phyloP scores from a whole-genome alignment of 2,888 invertebrate genomes.

The Synanthedon vespiformis region DNA sequence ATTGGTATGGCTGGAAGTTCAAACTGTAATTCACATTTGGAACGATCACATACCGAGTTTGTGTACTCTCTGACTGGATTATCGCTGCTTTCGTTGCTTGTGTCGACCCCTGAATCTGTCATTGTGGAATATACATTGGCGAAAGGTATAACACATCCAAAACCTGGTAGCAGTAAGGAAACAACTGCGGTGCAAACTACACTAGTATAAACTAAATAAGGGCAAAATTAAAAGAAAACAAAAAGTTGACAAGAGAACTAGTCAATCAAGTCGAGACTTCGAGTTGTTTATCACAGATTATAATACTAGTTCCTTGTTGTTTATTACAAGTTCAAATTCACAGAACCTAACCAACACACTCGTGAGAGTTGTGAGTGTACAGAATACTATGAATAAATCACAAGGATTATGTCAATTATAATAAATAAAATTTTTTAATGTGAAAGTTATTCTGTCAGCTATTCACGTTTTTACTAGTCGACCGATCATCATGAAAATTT shows the following conservation, averaged over 20 bases:
- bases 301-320: too few relatives aligned
- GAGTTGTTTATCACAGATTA: too few relatives aligned
- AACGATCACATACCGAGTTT: slow-evolving; percentile 60
- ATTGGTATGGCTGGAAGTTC: slow-evolving; percentile 57
- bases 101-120: slow-evolving; percentile 79
- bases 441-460: too few relatives aligned
- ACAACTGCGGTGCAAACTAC: not conserved
- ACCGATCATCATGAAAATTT: too few relatives aligned
- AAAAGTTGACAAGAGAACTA: not conserved
- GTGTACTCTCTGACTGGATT: slow-evolving; percentile 37
- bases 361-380: too few relatives aligned
- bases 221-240: not conserved
- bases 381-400: too few relatives aligned
- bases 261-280: too few relatives aligned
- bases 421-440: too few relatives aligned
- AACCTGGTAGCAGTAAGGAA: not conserved
- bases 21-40: slow-evolving; percentile 54
- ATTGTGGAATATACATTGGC: slow-evolving; percentile 32
- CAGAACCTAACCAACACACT: too few relatives aligned
- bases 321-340: too few relatives aligned
- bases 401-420: too few relatives aligned
- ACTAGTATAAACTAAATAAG: not conserved
- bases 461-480: too few relatives aligned
- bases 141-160: not conserved
- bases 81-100: slow-evolving; percentile 79